These are phyloP conservation scores for Acridotheres tristis DNA, from an alignment of 2,797 vertebrate genomes.

Conservation along the genomic window DNA sequence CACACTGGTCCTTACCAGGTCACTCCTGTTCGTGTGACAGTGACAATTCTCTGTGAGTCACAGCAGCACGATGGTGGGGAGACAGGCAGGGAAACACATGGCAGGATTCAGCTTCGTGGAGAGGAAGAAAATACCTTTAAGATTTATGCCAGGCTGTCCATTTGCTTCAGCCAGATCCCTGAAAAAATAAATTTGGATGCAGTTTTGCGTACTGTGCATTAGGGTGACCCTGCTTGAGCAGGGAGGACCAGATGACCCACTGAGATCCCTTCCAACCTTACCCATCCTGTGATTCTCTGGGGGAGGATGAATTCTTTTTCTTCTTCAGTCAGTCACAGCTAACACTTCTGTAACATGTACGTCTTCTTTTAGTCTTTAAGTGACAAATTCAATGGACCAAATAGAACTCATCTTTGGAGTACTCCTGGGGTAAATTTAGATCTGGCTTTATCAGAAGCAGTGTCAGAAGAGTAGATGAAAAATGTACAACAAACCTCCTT, in stretches of 20 bases:
- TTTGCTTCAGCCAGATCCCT: neutral
- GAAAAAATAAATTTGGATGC: neutral
- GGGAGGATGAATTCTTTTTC: neutral
- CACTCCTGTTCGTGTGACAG: neutral
- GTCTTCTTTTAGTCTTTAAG: conserved; percentile 1
- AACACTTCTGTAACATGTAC: neutral
- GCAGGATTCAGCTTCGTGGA: neutral
- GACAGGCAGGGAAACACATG: neutral
- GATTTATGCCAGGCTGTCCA: neutral
- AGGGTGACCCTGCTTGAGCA: neutral
- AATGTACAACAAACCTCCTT: neutral
- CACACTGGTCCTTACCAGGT: neutral
- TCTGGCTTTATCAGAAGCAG: neutral
- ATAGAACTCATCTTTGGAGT: neutral
- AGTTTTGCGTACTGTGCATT: neutral
- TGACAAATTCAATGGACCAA: conserved; percentile 6
- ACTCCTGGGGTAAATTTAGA: neutral
- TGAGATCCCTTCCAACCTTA: neutral
- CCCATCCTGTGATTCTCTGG: neutral
- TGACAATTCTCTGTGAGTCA: neutral
- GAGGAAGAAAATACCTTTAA: neutral
- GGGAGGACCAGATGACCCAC: neutral
- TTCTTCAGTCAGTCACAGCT: neutral
- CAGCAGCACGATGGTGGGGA: neutral
- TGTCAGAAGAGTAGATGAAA: neutral